Conservation (phyloP, 2,797 vertebrate genomes). For the Limnodromus scolopaceus region DNA sequence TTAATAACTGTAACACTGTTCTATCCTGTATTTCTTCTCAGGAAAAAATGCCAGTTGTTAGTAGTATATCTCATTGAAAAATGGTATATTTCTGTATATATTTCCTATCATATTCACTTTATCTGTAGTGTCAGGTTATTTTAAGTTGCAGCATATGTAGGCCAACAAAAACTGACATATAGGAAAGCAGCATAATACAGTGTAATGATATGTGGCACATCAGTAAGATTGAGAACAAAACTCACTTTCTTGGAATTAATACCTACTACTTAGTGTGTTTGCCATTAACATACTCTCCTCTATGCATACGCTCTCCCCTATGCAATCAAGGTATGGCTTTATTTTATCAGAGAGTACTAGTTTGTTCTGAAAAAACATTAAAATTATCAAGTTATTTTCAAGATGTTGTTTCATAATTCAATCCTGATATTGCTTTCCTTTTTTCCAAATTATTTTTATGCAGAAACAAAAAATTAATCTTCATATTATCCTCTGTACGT, state of each 20-base stretch:
- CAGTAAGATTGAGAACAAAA: conserved; percentile 5
- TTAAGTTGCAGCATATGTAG: conserved; percentile 58
- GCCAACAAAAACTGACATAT: conserved; percentile 52
- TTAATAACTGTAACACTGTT: background rate
- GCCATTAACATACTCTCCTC: background rate
- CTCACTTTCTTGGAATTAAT: background rate
- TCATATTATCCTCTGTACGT: fast-evolving
- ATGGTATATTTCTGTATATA: background rate
- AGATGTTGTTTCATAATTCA: background rate
- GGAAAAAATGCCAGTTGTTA: background rate
- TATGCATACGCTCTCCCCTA: fast-evolving
- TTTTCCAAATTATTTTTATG: background rate
- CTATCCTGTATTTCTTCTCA: background rate
- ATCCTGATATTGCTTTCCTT: background rate
- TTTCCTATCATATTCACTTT: background rate
- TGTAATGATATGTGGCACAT: conserved; percentile 36
- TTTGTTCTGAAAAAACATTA: background rate
- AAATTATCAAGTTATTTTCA: background rate
- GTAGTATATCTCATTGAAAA: background rate
- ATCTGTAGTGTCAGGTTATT: conserved; percentile 34
- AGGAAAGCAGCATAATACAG: background rate
- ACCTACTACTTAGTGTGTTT: background rate
- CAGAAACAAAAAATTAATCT: background rate
- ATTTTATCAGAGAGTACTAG: background rate
- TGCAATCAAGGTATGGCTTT: background rate